Evolutionary conservation across 2,888 invertebrate genomes (phyloP), one percentile per base, ranked within the genome.

Genomic region (Conus canariensis): DNA sequence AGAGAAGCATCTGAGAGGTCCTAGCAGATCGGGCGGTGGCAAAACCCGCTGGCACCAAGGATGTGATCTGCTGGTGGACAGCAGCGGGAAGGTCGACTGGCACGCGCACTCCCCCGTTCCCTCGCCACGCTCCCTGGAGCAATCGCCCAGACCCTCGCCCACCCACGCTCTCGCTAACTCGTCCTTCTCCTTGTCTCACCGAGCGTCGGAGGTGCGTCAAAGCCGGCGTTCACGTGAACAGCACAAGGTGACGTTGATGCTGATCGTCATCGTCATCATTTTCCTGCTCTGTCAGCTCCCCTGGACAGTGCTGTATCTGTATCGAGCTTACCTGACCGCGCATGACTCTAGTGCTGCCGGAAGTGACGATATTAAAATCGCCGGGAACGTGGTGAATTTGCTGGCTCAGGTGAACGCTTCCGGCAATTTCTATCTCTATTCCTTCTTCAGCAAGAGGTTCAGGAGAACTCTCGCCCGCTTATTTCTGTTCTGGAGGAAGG

Each of bases 361-460:
- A 70, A 86, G 89, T 80, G 91, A 93, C 77, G 90, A 89, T 16
- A 88, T 94, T 6, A 91, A 93, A 58, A 94, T 96, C 87, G 96
- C 97, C n/a, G 98, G 97, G 56, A 98, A 98, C 96, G 97, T 98
- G 85, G 97, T 97, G 95, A 98, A 98, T 95, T 97, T 98, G 85
- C 96, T 98, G 90, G 97, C 97, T 56, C 97, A 97, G 90, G 96
- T 98, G 90, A 98, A 98, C 96, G 97, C 98, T 12, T 97, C 98
- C 0, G 97, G 97, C 87, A 98, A 98, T 96, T 98, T 98, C 96
- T 96, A 98, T 93, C 97, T 98, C 91, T 98, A 98, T 95, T 98
- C 98, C 93, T 97, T 97, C 85, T 97, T 98, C 95, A 98, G 98
- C 92, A 97, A 97, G 95, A 97, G 98, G 94, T 98, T 98, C 96